Conservation (phyloP, 30 jellyfish, hydroid and myxozoan species). For the Sanderia malayensis region DNA sequence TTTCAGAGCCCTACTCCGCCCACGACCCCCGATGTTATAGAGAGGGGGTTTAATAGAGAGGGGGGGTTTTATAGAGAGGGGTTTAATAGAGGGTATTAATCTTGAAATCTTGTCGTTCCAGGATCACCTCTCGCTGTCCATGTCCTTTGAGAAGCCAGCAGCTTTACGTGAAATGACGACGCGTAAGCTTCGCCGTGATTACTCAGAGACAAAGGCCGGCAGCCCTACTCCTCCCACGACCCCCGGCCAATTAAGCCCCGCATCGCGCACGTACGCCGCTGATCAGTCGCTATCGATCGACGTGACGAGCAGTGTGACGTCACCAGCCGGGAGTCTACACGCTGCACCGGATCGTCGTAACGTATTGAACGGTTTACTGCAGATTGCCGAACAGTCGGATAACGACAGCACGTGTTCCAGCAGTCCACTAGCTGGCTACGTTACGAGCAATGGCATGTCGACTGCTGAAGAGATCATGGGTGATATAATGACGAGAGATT, state of each 20-base stretch:
- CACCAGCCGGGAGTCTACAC: slow-evolving; percentile 19
- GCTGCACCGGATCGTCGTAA: slow-evolving; percentile 27
- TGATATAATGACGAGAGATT: slow-evolving; percentile 39
- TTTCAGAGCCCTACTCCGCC: too few species aligned
- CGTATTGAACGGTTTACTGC: slow-evolving; percentile 50
- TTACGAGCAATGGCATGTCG: slow-evolving; percentile 48
- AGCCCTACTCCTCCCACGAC: slow-evolving; percentile 88
- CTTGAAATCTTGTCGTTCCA: too few species aligned
- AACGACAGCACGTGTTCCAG: slow-evolving; percentile 23
- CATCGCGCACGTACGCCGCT: slow-evolving; percentile 17
- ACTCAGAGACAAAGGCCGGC: slow-evolving; percentile 42
- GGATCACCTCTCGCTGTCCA: slow-evolving; percentile 50
- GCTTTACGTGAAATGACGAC: slow-evolving; percentile 18
- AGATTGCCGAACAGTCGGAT: slow-evolving; percentile 57
- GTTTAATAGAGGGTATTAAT: too few species aligned
- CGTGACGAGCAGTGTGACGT: slow-evolving; percentile 22
- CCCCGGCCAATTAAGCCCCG: slow-evolving; percentile 78
- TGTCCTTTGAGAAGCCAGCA: slow-evolving; percentile 28
- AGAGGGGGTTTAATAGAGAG: too few species aligned
- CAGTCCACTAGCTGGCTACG: slow-evolving; percentile 42
- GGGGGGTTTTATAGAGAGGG: too few species aligned
- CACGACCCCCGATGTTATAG: too few species aligned
- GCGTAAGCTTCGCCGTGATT: slow-evolving; percentile 35
- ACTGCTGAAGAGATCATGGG: slow-evolving; percentile 74
- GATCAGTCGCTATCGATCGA: slow-evolving; percentile 16